Evolutionary conservation across 64 coral and sea anemone genomes (phyloP).

Genomic region (Trachythela sp.): DNA sequence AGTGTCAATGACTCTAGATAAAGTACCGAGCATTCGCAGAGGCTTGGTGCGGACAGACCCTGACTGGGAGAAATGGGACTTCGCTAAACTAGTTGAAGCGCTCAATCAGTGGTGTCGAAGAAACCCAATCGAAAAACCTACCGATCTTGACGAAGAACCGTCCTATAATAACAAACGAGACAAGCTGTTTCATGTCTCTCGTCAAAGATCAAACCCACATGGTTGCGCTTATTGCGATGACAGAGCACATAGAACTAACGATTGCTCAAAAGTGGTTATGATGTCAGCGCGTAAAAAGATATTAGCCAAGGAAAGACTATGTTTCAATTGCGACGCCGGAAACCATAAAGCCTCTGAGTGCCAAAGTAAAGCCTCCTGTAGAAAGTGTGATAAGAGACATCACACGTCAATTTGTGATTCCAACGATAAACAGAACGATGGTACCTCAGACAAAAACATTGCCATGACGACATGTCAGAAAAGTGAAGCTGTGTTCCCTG

Average conservation of each 20-base stretch:
- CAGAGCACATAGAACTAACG: slow-evolving; percentile 10
- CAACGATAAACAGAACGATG: background rate
- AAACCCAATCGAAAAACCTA: slow-evolving; percentile 5
- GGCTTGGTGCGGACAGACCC: slow-evolving; percentile 16
- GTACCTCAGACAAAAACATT: background rate
- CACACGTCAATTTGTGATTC: background rate
- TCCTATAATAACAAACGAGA: background rate
- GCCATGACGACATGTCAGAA: slow-evolving; percentile 34
- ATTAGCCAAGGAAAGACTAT: slow-evolving; percentile 10
- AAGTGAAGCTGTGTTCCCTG: slow-evolving; percentile 33
- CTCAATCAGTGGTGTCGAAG: slow-evolving; percentile 15
- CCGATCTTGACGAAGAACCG: background rate
- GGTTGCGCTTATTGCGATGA: slow-evolving; percentile 37
- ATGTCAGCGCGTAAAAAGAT: slow-evolving; percentile 36
- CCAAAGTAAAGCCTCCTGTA: background rate
- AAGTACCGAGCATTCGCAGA: slow-evolving; percentile 7
- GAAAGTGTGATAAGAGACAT: background rate
- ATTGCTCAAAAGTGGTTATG: slow-evolving; percentile 21
- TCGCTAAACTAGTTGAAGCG: slow-evolving; percentile 12
- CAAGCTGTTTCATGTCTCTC: slow-evolving; percentile 18
- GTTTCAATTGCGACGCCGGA: slow-evolving; percentile 39
- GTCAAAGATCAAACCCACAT: background rate
- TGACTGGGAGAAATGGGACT: slow-evolving; percentile 5
- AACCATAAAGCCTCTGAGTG: background rate
- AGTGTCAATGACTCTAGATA: slow-evolving; percentile 1